These are phyloP conservation scores for Bilobella aurantiaca DNA, from an alignment of 1,140 invertebrate genomes.

Conservation along the genomic window DNA sequence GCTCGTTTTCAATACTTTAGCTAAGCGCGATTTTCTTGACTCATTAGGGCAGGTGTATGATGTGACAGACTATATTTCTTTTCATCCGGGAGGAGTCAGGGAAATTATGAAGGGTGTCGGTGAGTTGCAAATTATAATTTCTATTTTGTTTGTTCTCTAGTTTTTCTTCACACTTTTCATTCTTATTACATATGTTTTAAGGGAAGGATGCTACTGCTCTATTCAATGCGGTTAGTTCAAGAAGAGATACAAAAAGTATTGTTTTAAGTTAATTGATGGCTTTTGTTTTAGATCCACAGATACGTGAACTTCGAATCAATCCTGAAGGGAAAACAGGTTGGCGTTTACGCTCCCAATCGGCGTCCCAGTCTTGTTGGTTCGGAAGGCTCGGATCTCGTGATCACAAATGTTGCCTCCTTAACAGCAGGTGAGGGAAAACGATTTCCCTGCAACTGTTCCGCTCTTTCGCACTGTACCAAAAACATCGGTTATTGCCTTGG, in stretches of 20 bases:
- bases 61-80: conserved; percentile 14
- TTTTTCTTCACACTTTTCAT: neutral
- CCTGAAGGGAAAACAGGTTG: conserved; percentile 7
- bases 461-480: too few relatives aligned
- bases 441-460: too few relatives aligned
- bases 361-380: too few relatives aligned
- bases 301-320: conserved; percentile 22
- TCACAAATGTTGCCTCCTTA: too few relatives aligned
- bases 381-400: too few relatives aligned
- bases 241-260: neutral
- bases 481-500: too few relatives aligned
- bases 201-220: conserved; percentile 20
- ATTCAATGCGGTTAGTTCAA: conserved; percentile 11
- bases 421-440: neutral
- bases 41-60: conserved; percentile 13
- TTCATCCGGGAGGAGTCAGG: conserved; percentile 18
- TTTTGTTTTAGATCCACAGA: conserved; percentile 13
- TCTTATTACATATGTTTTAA: neutral
- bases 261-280: too few relatives aligned
- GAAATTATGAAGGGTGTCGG: conserved; percentile 22
- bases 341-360: neutral
- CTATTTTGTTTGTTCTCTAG: neutral
- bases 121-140: neutral
- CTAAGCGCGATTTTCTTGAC: neutral
- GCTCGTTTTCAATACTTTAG: neutral